phyloP scores from a whole-genome alignment of 2,888 invertebrate genomes.

The Thymelicus acteon region DNA sequence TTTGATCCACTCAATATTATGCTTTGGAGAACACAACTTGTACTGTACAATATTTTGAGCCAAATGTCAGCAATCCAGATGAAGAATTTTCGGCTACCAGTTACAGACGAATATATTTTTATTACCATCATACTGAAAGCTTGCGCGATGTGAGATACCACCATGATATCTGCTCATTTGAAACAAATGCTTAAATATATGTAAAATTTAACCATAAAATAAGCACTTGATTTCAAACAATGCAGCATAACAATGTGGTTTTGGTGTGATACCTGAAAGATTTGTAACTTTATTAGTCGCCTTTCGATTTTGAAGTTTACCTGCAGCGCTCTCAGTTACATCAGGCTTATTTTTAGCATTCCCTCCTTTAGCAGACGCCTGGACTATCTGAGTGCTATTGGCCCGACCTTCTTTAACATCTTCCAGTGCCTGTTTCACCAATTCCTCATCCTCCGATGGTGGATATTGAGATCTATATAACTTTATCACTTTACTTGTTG shows the following conservation, averaged over 20 bases:
- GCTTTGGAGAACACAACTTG: too few species aligned
- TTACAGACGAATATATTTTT: too few species aligned
- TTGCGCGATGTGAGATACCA: not conserved
- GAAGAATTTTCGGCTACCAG: too few species aligned
- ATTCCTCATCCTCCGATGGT: conserved; percentile 9
- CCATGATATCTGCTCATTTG: not conserved
- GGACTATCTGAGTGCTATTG: not conserved
- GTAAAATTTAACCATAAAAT: not conserved
- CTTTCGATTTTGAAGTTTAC: not conserved
- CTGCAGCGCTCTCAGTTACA: not conserved
- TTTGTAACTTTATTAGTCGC: not conserved
- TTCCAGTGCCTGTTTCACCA: conserved; percentile 4
- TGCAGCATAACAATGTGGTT: not conserved
- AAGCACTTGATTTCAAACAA: conserved; percentile 7
- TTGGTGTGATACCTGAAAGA: conserved; percentile 4
- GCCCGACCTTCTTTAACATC: not conserved
- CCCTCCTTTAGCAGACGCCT: not conserved
- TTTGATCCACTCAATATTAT: too few species aligned
- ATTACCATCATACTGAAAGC: not conserved
- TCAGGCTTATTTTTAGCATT: not conserved
- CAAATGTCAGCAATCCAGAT: too few species aligned
- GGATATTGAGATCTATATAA: conserved; percentile 16
- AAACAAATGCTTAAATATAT: not conserved
- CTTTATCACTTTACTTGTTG: not conserved
- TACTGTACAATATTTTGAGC: too few species aligned